These are phyloP conservation scores for Tuta absoluta DNA, from an alignment of 2,888 invertebrate genomes.

Conservation along the genomic window DNA sequence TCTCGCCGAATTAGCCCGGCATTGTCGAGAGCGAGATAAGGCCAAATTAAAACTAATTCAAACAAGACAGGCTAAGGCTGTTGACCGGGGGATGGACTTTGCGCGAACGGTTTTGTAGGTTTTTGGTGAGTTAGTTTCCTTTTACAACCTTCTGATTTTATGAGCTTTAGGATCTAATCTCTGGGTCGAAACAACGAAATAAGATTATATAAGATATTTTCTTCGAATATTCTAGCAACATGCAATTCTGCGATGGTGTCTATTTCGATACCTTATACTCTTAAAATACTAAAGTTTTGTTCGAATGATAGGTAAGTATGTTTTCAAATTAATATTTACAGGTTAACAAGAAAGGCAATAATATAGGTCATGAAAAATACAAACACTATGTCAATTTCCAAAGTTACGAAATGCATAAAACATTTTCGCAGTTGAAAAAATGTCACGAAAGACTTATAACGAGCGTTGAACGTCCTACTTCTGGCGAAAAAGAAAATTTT, in stretches of 20 bases:
- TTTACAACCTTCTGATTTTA: too few species aligned
- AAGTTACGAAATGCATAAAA: slow-evolving; percentile 1
- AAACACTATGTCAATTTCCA: not conserved
- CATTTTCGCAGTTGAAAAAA: slow-evolving; percentile 4
- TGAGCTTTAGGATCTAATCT: too few species aligned
- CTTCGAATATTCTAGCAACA: too few species aligned
- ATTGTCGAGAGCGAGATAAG: slow-evolving; percentile 44
- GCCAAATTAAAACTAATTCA: slow-evolving; percentile 46
- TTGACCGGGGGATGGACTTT: slow-evolving; percentile 20
- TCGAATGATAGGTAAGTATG: too few species aligned
- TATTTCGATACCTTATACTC: too few species aligned
- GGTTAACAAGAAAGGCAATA: not conserved
- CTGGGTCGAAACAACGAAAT: too few species aligned
- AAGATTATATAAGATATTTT: too few species aligned
- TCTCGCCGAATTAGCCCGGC: slow-evolving; percentile 47
- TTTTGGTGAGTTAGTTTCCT: too few species aligned
- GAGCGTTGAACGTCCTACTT: not conserved
- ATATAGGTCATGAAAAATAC: not conserved
- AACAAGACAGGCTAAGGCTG: slow-evolving; percentile 29
- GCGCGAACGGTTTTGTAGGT: not conserved
- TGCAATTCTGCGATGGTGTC: too few species aligned
- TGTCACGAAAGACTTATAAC: slow-evolving; percentile 6
- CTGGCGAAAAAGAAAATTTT: slow-evolving; percentile 1
- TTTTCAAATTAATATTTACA: not conserved
- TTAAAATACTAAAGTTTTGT: too few species aligned